phyloP scores from a whole-genome alignment of 2,888 invertebrate genomes.

The Tipula vernalis region DNA sequence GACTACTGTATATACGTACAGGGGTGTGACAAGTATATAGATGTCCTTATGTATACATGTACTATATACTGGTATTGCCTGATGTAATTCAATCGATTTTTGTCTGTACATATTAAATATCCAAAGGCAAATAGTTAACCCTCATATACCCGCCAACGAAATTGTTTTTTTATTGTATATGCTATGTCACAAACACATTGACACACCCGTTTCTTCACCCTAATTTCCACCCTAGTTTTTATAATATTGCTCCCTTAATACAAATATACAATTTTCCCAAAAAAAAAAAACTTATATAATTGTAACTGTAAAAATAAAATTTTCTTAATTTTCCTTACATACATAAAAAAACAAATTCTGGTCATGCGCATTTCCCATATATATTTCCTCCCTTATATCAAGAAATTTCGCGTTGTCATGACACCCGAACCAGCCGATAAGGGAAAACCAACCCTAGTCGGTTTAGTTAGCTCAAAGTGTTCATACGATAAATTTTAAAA shows the following conservation, averaged over 20 bases:
- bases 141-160: not conserved
- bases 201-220: not conserved
- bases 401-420: slow-evolving; percentile 30
- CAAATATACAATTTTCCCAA: not conserved
- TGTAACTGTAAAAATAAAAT: not conserved
- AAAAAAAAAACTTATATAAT: not conserved
- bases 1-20: not conserved
- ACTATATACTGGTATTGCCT: not conserved
- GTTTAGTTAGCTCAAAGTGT: slow-evolving; percentile 36
- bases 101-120: not conserved
- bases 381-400: not conserved
- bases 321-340: not conserved
- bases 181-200: not conserved
- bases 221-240: not conserved
- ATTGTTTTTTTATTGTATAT: not conserved
- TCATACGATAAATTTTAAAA: slow-evolving; percentile 28
- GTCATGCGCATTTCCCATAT: not conserved
- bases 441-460: slow-evolving; percentile 23
- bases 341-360: not conserved
- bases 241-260: not conserved
- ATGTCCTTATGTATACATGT: not conserved
- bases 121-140: not conserved
- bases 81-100: not conserved
- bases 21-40: not conserved
- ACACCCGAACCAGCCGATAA: slow-evolving; percentile 33